Evolutionary conservation across 2,888 invertebrate genomes (phyloP), one percentile per base, ranked within the genome.

Genomic region (Aporophyla nigra): DNA sequence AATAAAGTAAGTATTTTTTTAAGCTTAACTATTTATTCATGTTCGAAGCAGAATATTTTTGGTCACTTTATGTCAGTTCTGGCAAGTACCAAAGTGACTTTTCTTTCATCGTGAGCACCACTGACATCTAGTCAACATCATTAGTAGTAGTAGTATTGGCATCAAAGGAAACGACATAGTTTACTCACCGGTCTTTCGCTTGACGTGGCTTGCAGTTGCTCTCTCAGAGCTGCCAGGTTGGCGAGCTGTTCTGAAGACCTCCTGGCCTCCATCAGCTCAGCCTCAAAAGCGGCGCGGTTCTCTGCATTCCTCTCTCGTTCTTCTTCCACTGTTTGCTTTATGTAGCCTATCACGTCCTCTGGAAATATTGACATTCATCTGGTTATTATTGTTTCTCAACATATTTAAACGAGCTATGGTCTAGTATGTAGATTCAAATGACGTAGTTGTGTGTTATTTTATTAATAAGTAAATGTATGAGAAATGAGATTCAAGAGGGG

Each of bases 301-400:
- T 95, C 95, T 0, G 93, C 94, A 74, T 96, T 96, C 62, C 94
- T 88, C 71, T 93, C 92, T 0, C 96, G 87, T 77, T 96, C 96
- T n/a, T 96, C 96, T 78, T 96, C 96, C 1, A 96, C 94, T 0
- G 93, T 93, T 65, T 92, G 92, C 83, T 92, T 95, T 70, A 96
- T 92, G 87, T 96, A 96, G 49, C 89, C 90, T 81, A 96, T 94
- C n/a, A 95, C 93, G 62, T 96, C 95, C 90, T 96, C 96, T 96
- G 89, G 12, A 67, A 67, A 1, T 46, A 46, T 40, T 16, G 3
- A 16, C 16, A n/a, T n/a, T 53, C 9, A 33, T 33, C 2, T 33
- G 1, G 10, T 16, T 16, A 51, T n/a, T 66, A n/a, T 16, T 5
- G 10, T 33, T 53, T 33, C 16, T 16, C 3, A 33, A 53, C 3